phyloP scores from a whole-genome alignment of 2,888 invertebrate genomes.

The Plutella xylostella region DNA sequence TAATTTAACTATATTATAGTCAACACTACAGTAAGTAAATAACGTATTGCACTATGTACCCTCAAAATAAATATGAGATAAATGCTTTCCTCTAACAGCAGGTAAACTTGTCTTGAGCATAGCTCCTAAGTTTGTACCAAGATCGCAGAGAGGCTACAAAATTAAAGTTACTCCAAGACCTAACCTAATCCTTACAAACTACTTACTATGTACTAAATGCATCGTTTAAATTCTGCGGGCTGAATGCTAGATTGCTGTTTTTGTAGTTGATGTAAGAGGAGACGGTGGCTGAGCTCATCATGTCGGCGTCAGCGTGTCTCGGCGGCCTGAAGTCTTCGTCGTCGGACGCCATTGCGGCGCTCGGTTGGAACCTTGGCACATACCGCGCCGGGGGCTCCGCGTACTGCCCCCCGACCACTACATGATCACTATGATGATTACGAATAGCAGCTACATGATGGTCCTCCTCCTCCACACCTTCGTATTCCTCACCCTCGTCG shows the following conservation, averaged over 20 bases:
- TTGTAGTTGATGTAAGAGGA: slow-evolving; percentile 58
- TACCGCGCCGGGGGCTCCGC: slow-evolving; percentile 54
- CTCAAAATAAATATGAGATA: no score
- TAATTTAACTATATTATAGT: no score
- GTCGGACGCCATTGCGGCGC: slow-evolving; percentile 25
- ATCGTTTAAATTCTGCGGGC: slow-evolving; percentile 60
- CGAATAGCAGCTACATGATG: no score
- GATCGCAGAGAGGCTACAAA: not conserved
- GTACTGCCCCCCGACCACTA: slow-evolving; percentile 47
- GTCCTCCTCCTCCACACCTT: no score
- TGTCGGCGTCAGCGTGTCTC: slow-evolving; percentile 27
- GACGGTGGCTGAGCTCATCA: slow-evolving; percentile 30
- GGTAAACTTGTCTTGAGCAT: not conserved
- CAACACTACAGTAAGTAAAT: no score
- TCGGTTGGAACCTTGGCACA: slow-evolving; percentile 30
- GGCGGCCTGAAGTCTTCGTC: slow-evolving; percentile 24
- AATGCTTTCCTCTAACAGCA: no score
- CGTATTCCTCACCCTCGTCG: no score
- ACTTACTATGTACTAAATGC: slow-evolving; percentile 41
- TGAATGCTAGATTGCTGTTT: slow-evolving; percentile 57
- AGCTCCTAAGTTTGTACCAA: not conserved
- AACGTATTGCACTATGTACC: no score
- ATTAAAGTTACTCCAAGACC: not conserved
- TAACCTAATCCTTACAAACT: not conserved
- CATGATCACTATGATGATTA: no score